Conservation (phyloP, 2,888 invertebrate genomes). For the Cosmia pyralina region DNA sequence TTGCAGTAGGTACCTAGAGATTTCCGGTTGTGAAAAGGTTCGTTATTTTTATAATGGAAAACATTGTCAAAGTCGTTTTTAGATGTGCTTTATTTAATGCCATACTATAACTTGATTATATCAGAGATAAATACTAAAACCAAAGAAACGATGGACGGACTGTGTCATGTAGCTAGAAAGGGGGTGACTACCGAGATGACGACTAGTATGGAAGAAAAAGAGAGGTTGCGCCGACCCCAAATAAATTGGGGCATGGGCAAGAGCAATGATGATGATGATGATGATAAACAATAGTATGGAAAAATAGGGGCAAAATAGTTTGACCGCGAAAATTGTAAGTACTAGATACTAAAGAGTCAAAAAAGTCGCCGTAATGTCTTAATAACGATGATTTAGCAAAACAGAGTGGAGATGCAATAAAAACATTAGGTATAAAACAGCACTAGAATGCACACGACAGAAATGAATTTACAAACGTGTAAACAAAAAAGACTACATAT, state of each 20-base stretch:
- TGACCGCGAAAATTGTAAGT: neutral
- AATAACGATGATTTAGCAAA: neutral
- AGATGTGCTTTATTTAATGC: neutral
- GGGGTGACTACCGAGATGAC: neutral
- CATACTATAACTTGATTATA: too few species aligned
- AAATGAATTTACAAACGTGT: constrained; percentile 2
- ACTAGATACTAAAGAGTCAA: neutral
- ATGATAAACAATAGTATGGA: neutral
- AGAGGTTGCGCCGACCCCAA: neutral
- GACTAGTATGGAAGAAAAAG: neutral
- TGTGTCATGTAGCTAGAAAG: neutral
- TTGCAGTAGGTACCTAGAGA: neutral
- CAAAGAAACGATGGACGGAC: neutral
- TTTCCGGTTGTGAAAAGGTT: neutral
- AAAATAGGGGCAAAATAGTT: neutral
- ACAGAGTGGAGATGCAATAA: neutral
- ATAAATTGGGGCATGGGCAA: neutral
- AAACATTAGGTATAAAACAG: neutral
- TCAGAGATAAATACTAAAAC: neutral
- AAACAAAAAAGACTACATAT: neutral
- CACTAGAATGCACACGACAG: constrained; percentile 10
- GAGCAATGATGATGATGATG: neutral
- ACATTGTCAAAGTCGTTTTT: neutral
- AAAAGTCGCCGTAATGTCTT: neutral
- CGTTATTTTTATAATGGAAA: neutral